Percentiles rank a stretch among this genome's conserved stretches.
phyloP scores from a whole-genome alignment of 2,888 invertebrate species.

The Eulithis testata region DNA sequence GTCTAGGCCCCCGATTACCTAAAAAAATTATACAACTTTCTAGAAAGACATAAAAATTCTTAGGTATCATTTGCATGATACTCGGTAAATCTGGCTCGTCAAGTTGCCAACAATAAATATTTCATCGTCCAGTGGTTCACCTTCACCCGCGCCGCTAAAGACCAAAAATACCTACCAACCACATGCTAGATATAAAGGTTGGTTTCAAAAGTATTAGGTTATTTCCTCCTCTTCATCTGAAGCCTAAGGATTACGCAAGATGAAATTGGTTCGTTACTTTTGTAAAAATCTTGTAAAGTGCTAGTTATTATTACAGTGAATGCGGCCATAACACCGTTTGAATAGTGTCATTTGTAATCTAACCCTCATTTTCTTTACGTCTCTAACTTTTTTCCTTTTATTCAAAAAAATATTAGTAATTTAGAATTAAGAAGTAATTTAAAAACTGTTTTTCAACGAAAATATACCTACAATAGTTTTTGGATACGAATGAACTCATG shows the following conservation, averaged over 20 bases:
- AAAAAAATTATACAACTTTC: too few species aligned
- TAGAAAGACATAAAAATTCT: too few species aligned
- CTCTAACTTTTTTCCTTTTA: too few species aligned
- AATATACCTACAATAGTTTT: too few species aligned
- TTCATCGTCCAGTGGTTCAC: slow-evolving; percentile 53
- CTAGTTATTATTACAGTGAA: neutral
- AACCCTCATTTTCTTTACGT: too few species aligned
- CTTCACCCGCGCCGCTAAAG: slow-evolving; percentile 51
- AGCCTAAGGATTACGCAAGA: slow-evolving; percentile 47
- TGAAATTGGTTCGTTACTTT: slow-evolving; percentile 60
- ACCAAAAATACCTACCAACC: slow-evolving; percentile 34
- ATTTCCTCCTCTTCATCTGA: slow-evolving; percentile 48
- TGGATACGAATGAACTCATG: too few species aligned
- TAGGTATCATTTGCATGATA: neutral
- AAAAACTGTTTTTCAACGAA: too few species aligned
- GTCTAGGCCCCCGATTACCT: too few species aligned
- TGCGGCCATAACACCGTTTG: neutral
- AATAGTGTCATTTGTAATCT: neutral
- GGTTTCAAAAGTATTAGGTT: slow-evolving; percentile 46
- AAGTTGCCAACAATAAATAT: slow-evolving; percentile 42
- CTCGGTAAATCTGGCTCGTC: slow-evolving; percentile 26
- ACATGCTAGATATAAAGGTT: slow-evolving; percentile 53
- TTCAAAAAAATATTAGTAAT: too few species aligned
- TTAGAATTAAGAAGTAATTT: too few species aligned
- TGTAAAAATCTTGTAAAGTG: slow-evolving; percentile 40